Evolutionary conservation across 2,113 vertebrate genomes (phyloP), one percentile per base, ranked within the genome.

Genomic region (Pantherophis guttatus): DNA sequence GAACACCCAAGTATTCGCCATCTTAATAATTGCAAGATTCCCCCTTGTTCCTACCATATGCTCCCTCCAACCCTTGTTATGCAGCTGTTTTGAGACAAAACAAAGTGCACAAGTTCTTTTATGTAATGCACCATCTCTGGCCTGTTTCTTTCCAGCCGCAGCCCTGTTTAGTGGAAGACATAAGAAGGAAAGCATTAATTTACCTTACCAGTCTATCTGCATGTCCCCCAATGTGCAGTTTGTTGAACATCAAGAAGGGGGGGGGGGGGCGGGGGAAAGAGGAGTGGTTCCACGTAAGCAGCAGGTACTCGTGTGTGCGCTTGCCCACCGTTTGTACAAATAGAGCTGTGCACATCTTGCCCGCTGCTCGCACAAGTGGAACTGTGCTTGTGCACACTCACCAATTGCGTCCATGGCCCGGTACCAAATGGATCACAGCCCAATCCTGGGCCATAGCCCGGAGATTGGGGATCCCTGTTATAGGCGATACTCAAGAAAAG

Each of bases 221-320:
- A 33, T 33, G 33, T 33, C 33, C 39, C 86, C 87, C 33, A 75
- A 23, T 50, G 33, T 48, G 87, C 50, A 75, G 54, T 89, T 62
- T 89, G 62, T 29, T 62, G 70, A 57, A 5, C 75, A 65, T 55
- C 52, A 89, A 48, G 48, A 50, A 50, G 0, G 0, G 12, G 1
- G 3, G 0, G 11, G 26, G 62, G 2, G 5, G 5, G 17, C 3
- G 17, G 1, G 1, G 57, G 57, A 3, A 23, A 58, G 21, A 23
- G 58, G 23, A 26, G 39, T 26, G 23, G 58, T 26, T 24, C 58
- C 23, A 24, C 2, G 23, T 26, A 23, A 59, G 8, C 1, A 1
- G 21, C 7, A 8, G 21, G 57, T 21, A 23, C 21, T 8, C 2
- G 21, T 59, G 8, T 26, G 58, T 2, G 8, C 23, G 15, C 15